Conservation (phyloP, 2,888 invertebrate genomes). For the Leptopterna dolabrata region DNA sequence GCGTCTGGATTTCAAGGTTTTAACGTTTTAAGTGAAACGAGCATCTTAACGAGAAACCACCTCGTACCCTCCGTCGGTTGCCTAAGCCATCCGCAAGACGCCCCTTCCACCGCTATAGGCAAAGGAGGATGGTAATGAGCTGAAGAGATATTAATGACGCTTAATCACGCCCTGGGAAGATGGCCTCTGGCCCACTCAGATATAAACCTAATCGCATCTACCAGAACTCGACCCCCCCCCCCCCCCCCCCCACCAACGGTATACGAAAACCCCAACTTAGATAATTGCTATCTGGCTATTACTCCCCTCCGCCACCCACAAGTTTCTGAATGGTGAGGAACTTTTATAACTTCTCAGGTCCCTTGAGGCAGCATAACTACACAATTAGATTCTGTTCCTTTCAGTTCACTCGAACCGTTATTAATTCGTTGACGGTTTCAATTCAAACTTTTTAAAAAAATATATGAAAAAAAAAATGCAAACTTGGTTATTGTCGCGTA, state of each 20-base stretch:
- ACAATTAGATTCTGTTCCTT: conserved; percentile 27
- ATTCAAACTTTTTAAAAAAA: conserved; percentile 26
- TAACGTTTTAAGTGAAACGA: conserved; percentile 2
- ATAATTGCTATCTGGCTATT: conserved; percentile 20
- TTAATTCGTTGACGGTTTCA: conserved; percentile 19
- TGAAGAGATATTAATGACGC: conserved; percentile 47
- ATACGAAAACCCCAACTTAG: not conserved
- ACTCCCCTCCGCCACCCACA: not conserved
- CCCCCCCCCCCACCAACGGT: not conserved
- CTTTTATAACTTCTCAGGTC: conserved; percentile 11
- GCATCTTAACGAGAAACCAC: not conserved
- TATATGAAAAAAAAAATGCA: conserved; percentile 28
- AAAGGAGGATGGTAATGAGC: conserved; percentile 30
- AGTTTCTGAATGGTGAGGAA: conserved; percentile 22
- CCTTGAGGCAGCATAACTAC: conserved; percentile 16
- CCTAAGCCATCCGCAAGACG: not conserved
- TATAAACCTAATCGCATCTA: conserved; percentile 31
- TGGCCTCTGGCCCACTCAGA: conserved; percentile 1
- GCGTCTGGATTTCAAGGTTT: not conserved
- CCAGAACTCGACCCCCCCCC: not conserved
- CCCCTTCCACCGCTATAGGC: not conserved
- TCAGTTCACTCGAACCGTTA: conserved; percentile 4
- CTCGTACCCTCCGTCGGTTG: not conserved
- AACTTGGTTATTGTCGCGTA: conserved; percentile 18
- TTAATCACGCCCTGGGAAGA: conserved; percentile 30